phyloP scores from a whole-genome alignment of 2,113 vertebrate species.

The Cavia aperea region DNA sequence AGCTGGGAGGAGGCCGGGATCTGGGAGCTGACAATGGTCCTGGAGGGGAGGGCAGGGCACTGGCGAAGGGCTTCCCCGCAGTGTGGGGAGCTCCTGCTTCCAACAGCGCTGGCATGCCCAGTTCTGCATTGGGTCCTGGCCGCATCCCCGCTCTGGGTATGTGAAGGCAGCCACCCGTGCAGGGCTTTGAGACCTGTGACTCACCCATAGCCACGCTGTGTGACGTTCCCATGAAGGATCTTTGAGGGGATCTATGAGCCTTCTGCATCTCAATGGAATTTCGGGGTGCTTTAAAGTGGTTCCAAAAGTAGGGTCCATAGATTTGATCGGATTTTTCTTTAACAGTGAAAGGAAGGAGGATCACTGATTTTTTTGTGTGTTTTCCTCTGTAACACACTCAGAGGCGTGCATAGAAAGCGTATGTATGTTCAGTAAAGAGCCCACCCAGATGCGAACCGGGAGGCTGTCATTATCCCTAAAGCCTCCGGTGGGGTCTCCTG shows the following conservation, averaged over 20 bases:
- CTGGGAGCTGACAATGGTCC: background rate
- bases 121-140: background rate
- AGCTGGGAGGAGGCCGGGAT: background rate
- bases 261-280: background rate
- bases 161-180: no score
- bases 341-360: background rate
- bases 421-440: background rate
- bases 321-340: background rate
- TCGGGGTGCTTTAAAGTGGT: background rate
- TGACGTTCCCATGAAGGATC: background rate
- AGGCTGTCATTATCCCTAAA: fast-evolving
- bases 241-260: background rate
- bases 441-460: background rate
- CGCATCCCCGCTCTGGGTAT: fast-evolving
- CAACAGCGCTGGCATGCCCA: fast-evolving
- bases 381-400: background rate
- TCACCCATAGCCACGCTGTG: fast-evolving
- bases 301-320: background rate
- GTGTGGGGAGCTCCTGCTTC: background rate
- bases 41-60: background rate
- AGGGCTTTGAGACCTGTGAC: fast-evolving
- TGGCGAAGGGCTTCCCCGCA: background rate
- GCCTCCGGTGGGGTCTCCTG: background rate
- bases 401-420: background rate
- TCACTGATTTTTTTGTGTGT: background rate